Conservation (phyloP, 2,888 invertebrate species). For the Stenurella melanura region DNA sequence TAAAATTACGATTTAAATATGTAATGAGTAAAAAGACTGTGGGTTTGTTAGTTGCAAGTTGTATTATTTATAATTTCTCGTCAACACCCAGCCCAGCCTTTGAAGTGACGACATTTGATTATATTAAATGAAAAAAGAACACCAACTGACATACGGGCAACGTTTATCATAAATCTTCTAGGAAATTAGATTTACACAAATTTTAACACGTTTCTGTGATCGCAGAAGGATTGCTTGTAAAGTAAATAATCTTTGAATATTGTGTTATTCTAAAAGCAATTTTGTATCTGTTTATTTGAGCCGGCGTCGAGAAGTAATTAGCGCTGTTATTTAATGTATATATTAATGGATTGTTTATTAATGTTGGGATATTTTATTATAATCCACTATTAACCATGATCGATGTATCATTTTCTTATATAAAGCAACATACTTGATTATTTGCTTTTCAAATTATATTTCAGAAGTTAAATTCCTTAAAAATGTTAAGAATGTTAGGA, state of each 20-base stretch:
- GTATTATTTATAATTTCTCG: constrained; percentile 41
- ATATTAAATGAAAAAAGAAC: constrained; percentile 45
- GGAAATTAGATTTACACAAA: constrained; percentile 42
- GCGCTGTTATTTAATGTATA: constrained; percentile 69
- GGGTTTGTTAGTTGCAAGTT: constrained; percentile 38
- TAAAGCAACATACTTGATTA: constrained; percentile 19
- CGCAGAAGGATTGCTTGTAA: constrained; percentile 40
- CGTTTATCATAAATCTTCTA: constrained; percentile 41
- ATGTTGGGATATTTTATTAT: constrained; percentile 69
- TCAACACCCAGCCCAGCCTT: constrained; percentile 42
- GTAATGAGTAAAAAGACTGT: constrained; percentile 39
- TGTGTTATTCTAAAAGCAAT: constrained; percentile 58
- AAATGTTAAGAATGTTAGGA: not conserved
- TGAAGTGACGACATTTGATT: constrained; percentile 48
- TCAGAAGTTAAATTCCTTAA: not conserved
- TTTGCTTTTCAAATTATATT: not conserved
- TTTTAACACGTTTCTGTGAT: constrained; percentile 42
- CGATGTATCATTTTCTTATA: constrained; percentile 57
- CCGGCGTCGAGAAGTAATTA: constrained; percentile 69
- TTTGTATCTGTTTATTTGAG: constrained; percentile 64
- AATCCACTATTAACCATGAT: constrained; percentile 57
- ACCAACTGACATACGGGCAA: constrained; percentile 42
- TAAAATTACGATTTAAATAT: constrained; percentile 36
- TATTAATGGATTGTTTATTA: constrained; percentile 72
- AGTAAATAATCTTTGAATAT: constrained; percentile 44